phyloP scores from a whole-genome alignment of 2,113 vertebrate species.

The Bucco capensis region DNA sequence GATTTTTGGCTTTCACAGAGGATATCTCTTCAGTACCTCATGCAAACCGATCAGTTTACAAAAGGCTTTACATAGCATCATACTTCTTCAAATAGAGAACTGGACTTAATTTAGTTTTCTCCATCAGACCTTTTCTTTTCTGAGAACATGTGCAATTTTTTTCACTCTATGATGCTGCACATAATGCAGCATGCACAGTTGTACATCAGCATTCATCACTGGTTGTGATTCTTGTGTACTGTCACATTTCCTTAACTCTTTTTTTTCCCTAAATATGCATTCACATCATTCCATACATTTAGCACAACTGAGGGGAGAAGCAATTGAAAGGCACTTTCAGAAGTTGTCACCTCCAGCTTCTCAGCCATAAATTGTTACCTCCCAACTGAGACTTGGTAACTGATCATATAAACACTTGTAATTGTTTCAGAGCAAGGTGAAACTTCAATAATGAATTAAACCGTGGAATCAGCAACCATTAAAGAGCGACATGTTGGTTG shows the following conservation, averaged over 20 bases:
- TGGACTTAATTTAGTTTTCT: not conserved
- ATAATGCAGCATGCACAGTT: not conserved
- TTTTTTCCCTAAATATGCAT: not conserved
- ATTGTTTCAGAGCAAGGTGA: constrained; percentile 63
- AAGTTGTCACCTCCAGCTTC: constrained; percentile 28
- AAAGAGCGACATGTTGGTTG: constrained; percentile 2
- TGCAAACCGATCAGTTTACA: not conserved
- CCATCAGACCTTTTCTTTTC: not conserved
- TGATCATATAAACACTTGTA: constrained; percentile 26
- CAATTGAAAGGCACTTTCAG: constrained; percentile 53
- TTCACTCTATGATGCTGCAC: not conserved
- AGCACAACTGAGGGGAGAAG: not conserved
- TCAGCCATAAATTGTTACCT: constrained; percentile 44
- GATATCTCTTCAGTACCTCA: not conserved
- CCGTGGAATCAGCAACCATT: constrained; percentile 47
- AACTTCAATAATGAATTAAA: constrained; percentile 55
- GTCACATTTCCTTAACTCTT: not conserved
- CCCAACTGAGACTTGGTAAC: constrained; percentile 43
- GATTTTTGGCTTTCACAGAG: not conserved
- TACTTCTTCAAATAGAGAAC: not conserved
- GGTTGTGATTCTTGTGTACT: not conserved
- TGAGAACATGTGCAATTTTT: not conserved
- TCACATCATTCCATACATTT: not conserved
- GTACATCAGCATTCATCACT: not conserved
- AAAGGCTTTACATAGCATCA: not conserved